Conservation (phyloP, 2,888 invertebrate genomes). For the Andrena marginata region DNA sequence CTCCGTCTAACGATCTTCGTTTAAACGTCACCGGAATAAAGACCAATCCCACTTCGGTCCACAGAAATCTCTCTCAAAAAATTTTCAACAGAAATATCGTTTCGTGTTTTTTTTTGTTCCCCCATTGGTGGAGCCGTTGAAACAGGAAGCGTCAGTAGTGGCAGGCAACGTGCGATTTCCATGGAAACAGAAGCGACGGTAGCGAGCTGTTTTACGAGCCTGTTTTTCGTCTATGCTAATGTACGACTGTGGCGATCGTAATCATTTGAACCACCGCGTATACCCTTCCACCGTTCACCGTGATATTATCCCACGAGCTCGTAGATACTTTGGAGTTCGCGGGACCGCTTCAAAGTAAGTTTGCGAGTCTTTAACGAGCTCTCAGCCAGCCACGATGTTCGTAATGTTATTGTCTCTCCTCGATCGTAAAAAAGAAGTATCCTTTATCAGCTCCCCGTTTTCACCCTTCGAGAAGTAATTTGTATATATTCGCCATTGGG, state of each 20-base stretch:
- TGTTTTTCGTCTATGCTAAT: slow-evolving; percentile 81
- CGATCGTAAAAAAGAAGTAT: slow-evolving; percentile 55
- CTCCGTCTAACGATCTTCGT: neutral
- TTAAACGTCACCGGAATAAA: neutral
- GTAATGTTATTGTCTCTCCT: slow-evolving; percentile 56
- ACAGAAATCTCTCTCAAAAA: neutral
- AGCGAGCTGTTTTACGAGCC: slow-evolving; percentile 76
- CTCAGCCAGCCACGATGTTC: slow-evolving; percentile 52
- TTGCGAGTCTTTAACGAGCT: slow-evolving; percentile 67
- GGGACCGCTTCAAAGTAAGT: slow-evolving; percentile 66
- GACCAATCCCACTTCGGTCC: neutral
- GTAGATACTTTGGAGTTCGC: slow-evolving; percentile 64
- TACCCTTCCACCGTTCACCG: slow-evolving; percentile 5
- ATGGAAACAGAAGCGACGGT: slow-evolving; percentile 70
- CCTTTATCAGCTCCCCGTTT: slow-evolving; percentile 20
- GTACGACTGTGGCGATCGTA: slow-evolving; percentile 69
- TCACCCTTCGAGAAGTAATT: slow-evolving; percentile 22
- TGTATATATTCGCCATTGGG: slow-evolving; percentile 12
- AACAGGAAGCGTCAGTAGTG: slow-evolving; percentile 61
- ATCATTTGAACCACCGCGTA: slow-evolving; percentile 51
- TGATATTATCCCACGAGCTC: slow-evolving; percentile 51
- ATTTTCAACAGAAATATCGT: slow-evolving; percentile 6
- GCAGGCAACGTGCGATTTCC: slow-evolving; percentile 70
- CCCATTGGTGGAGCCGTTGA: slow-evolving; percentile 25
- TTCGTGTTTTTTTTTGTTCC: neutral